These are phyloP conservation scores for Drosophila mayri DNA, from an alignment of 1,140 invertebrate species.

Conservation along the genomic window DNA sequence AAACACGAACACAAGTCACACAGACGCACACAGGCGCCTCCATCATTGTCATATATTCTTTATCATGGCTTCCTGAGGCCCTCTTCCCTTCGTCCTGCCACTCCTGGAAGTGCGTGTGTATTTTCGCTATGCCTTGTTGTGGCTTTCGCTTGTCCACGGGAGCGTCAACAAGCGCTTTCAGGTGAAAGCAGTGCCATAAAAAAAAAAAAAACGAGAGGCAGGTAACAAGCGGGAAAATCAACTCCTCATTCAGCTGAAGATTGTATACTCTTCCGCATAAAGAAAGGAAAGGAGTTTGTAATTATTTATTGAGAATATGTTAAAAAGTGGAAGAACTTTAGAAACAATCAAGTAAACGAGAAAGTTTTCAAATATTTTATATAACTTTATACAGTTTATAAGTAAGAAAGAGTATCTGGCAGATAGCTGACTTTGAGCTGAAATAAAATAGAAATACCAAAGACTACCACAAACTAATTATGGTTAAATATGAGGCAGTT, in stretches of 20 bases:
- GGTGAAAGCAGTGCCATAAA: slow-evolving; percentile 23
- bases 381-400: background rate
- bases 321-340: too few species aligned
- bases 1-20: slow-evolving; percentile 12
- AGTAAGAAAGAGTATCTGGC: background rate
- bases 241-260: background rate
- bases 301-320: background rate
- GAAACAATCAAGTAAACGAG: too few species aligned
- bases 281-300: too few species aligned
- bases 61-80: slow-evolving; percentile 44
- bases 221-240: background rate
- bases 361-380: too few species aligned
- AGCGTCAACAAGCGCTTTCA: slow-evolving; percentile 28
- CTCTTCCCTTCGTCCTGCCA: background rate
- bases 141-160: slow-evolving; percentile 32
- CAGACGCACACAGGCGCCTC: slow-evolving; percentile 27
- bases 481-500: slow-evolving; percentile 21
- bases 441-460: background rate
- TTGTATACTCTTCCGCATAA: background rate
- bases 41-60: slow-evolving; percentile 43
- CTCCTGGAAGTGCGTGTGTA: slow-evolving; percentile 7
- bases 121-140: slow-evolving; percentile 33
- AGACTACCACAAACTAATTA: slow-evolving; percentile 24
- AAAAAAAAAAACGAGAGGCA: background rate
- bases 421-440: background rate